phyloP scores from a whole-genome alignment of 2,113 vertebrate species.

The Mionectes macconnelli region DNA sequence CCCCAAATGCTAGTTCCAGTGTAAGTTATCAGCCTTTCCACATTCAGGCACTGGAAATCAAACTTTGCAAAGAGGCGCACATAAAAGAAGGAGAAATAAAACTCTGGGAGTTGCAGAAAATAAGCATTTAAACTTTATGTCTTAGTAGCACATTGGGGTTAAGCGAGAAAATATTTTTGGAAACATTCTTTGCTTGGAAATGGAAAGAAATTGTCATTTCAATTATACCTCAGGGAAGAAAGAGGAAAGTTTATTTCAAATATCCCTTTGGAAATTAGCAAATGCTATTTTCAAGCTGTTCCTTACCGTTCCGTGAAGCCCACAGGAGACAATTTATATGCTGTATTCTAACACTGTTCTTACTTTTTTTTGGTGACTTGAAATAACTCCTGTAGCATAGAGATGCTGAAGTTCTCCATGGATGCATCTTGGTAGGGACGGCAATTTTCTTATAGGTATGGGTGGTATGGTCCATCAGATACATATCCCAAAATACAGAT shows the following conservation, averaged over 20 bases:
- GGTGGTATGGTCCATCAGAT: not conserved
- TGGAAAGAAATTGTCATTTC: not conserved
- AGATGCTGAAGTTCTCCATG: not conserved
- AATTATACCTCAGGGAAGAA: not conserved
- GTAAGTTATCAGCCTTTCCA: conserved; percentile 43
- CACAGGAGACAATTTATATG: not conserved
- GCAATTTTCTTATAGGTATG: not conserved
- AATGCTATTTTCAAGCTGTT: not conserved
- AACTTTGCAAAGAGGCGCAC: not conserved
- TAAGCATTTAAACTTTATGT: not conserved
- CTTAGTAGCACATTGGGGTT: not conserved
- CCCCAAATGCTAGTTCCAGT: not conserved
- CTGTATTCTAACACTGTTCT: not conserved
- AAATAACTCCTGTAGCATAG: not conserved
- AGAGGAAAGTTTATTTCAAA: conserved; percentile 1
- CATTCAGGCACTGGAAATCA: conserved; percentile 14
- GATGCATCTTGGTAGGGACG: not conserved
- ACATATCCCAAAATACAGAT: not conserved
- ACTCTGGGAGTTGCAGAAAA: not conserved
- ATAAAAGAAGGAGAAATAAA: not conserved
- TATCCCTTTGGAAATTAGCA: not conserved
- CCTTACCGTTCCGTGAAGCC: not conserved
- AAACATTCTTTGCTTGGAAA: not conserved
- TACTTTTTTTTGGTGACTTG: not conserved
- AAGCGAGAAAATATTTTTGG: conserved; percentile 24